Evolutionary conservation across 2,113 vertebrate species (phyloP), one percentile per base, ranked within the genome.

Genomic region (Amia ocellicauda): DNA sequence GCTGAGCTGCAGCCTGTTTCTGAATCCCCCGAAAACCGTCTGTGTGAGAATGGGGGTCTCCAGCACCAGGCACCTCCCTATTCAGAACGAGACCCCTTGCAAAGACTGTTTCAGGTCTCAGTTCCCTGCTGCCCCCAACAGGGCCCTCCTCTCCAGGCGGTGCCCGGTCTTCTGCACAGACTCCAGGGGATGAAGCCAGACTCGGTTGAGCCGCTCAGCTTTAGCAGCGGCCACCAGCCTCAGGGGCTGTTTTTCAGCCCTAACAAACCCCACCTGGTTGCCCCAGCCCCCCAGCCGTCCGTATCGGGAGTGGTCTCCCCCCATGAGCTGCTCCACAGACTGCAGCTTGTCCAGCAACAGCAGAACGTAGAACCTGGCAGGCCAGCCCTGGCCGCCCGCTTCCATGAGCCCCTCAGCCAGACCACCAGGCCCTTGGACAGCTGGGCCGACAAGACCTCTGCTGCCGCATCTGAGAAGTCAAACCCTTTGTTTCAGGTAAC

Each of bases 331-430:
- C 51, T 98, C 63, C 91, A 91, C 58, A 96, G 92, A 64, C 92
- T 97, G 3, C 92, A 93, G 67, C 75, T 89, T 1, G 92, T 94
- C 22, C 94, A 94, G 36, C 92, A 95, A 64, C 92, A 96, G 10
- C 94, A 96, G 60, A 90, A 85, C 69, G 68, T 86, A 24, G 80
- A 81, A 0, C 63, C 80, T 11, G 77, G 70, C 64, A 86, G 89
- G 16, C 90, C 81, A 0, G 74, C 84, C 2, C 64, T 97, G 69
- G 94, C 94, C 2, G 93, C 94, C 5, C 88, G 83, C 81, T 98
- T 85, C 86, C 90, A 0, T 71, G 83, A 40, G 69, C 84, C 10
- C 17, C 75, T 57, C 88, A 80, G 72, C 43, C 63, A 1, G 7
- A 50, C 54, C 0, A 63, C 73, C 60, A 84, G 77, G 52, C 69